A percentile compares a stretch with the other conserved stretches of the same genome.
Conservation (phyloP, 1,140 invertebrate species). For the Zaprionus africanus region DNA sequence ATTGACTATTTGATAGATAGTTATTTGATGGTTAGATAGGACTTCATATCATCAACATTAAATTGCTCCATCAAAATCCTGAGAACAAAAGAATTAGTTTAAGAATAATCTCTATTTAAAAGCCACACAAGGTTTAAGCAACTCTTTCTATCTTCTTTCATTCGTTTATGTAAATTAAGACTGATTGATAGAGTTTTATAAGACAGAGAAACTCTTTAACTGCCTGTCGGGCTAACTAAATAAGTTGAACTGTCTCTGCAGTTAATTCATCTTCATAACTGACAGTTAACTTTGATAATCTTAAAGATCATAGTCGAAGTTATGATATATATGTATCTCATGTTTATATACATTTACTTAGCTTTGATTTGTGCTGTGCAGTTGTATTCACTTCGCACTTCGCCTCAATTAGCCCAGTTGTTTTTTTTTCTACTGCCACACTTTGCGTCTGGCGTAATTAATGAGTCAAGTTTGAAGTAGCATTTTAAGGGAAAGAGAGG, state of each 20-base stretch:
- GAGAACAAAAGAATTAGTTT: too few relatives aligned
- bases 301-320: not conserved
- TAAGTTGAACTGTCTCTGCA: not conserved
- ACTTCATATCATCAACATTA: too few relatives aligned
- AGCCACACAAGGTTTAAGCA: too few relatives aligned
- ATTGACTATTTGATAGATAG: too few relatives aligned
- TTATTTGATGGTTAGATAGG: too few relatives aligned
- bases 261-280: not conserved
- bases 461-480: constrained; percentile 21
- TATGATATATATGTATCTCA: not conserved
- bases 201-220: not conserved
- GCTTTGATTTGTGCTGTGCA: not conserved
- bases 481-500: not conserved
- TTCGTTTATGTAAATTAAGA: not conserved
- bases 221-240: not conserved
- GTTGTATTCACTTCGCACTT: not conserved
- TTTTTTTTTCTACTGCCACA: constrained; percentile 1
- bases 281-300: not conserved
- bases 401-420: constrained; percentile 20
- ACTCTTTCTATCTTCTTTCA: not conserved
- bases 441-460: constrained; percentile 10
- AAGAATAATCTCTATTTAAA: too few relatives aligned
- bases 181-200: not conserved
- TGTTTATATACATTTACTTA: not conserved
- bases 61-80: too few relatives aligned